Evolutionary conservation across 2,113 vertebrate genomes (phyloP).

Genomic region (Sprattus sprattus): DNA sequence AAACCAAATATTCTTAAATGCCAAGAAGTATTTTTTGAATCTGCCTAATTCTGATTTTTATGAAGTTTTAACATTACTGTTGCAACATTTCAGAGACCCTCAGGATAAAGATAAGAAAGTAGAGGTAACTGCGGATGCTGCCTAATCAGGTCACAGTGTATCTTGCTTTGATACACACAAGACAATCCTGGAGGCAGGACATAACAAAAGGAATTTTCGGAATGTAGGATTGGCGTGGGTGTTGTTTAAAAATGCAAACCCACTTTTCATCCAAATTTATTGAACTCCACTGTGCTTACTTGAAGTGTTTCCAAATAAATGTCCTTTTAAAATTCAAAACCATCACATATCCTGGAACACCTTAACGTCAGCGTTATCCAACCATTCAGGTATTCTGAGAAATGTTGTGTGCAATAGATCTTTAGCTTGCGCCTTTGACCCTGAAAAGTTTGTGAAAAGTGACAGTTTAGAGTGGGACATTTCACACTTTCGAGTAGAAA

Average conservation of each 20-base stretch:
- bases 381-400: background rate
- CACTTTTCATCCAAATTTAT: background rate
- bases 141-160: too few species aligned
- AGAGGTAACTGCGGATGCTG: background rate
- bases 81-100: background rate
- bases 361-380: background rate
- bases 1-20: background rate
- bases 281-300: background rate
- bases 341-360: background rate
- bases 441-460: background rate
- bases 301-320: background rate
- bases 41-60: background rate
- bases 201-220: background rate
- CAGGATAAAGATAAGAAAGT: background rate
- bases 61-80: background rate
- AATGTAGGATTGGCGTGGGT: background rate
- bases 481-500: too few species aligned
- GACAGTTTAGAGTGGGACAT: too few species aligned
- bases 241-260: background rate
- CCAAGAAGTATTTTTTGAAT: background rate
- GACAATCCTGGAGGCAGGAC: background rate
- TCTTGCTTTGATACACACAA: background rate
- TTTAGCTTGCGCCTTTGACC: background rate
- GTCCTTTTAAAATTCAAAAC: background rate
- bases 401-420: background rate